Base-by-base conservation (phyloP, 2,888 invertebrate species). In the Hydrotaea diabolus region DNA sequence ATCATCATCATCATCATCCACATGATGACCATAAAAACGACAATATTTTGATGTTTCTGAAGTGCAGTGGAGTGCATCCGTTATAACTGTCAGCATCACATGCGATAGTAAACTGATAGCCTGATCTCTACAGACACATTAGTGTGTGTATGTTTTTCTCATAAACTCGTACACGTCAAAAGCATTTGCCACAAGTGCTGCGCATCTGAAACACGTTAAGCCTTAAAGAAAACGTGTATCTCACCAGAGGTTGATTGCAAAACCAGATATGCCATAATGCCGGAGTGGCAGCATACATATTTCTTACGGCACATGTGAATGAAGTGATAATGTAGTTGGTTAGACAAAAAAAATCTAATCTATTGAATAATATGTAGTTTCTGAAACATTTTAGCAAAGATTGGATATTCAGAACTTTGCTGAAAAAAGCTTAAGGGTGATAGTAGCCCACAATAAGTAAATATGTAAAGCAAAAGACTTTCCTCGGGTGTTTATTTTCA, bases 81-180 rank as follows among this genome's bases (percentile, higher is more conserved):
- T 89, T 90, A 90, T 87, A 89, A 88, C 89, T 89, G 89, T 90
- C 87, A 86, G 5, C 55, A 55, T 53, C 53, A 21, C 66, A 66
- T 39, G 66, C 39, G 11, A 64, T 36, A 66, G 66, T 66, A 66
- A 66, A 39, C 39, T 66, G 66, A 66, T 66, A 66, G 43, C 66
- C 39, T 17, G 19, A 66, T 39, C 17, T 39, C 21, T 49, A 11
- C 39, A 39, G 39, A 13, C 39, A 19, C 53, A 53, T 53, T n/a
- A 31, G 31, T n/a, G 17, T 36, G 17, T 66, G 66, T 19, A 66
- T 5, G 66, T 66, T 39, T 66, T 36, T 31, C 62, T 36, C 31
- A n/a, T 62, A 62, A 31, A 26, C n/a, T n/a, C n/a, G n/a, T n/a
- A n/a, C n/a, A n/a, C n/a, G n/a, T n/a, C n/a, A 31, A 7, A 31